Evolutionary conservation across 2,888 invertebrate species (phyloP), one percentile per base, ranked within the genome.

Genomic region (Sarcophaga caerulescens): DNA sequence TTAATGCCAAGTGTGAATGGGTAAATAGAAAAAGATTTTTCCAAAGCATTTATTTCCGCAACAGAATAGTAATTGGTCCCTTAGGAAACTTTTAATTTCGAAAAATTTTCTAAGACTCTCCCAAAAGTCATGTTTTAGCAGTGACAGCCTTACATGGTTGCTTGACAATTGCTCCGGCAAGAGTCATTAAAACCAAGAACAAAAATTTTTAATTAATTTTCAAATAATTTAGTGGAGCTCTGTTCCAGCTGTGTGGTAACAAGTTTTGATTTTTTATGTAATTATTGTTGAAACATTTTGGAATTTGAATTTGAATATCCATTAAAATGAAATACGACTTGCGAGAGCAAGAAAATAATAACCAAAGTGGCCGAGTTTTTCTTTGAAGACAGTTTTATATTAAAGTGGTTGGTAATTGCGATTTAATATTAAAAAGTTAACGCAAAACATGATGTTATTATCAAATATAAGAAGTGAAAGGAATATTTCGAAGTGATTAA

Each of bases 181-280:
- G 62, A 68, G 74, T 45, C 44, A 69, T 74, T 75, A 75, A 69
- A 44, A 78, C 23, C n/a, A n/a, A 81, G 62, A 62, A 8, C 10
- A 35, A 35, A 35, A 0, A 2, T 35, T 35, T 35, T 68, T 74
- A 74, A 74, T 81, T 81, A 74, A 60, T 68, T 73, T 73, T 74
- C 5, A 60, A 35, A 35, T 35, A 35, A 35, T 35, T 35, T 35
- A 35, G 35, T 8, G 8, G 8, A 2, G 6, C 35, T 35, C 35
- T 8, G 8, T 10, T 35, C 35, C 35, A 35, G 35, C 35, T 35
- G 35, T 35, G 35, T 35, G 35, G 35, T 35, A 35, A 8, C 35
- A 35, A 2, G 52, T 52, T 52, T 52, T 12, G 52, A 52, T 14
- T 52, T 52, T 17, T 14, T 52, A 14, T 52, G 14, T 52, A 52